These are phyloP conservation scores for Smithornis capensis DNA, from an alignment of 2,113 vertebrate species.

Conservation along the genomic window DNA sequence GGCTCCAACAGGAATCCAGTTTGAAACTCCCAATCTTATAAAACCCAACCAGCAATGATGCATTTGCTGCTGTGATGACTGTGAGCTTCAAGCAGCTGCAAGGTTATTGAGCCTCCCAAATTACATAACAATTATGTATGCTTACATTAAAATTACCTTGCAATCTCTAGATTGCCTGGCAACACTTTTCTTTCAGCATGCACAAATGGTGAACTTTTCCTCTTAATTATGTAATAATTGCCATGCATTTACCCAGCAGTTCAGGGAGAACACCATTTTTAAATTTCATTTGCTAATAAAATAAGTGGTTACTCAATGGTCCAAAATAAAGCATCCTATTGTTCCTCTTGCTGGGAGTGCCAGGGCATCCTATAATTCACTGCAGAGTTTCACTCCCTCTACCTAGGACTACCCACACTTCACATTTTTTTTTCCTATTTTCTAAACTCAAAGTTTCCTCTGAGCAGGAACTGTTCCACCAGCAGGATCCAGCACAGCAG, in stretches of 20 bases:
- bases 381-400: neutral
- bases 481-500: neutral
- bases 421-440: neutral
- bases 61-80: neutral
- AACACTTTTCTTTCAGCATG: slow-evolving; percentile 32
- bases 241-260: slow-evolving; percentile 18
- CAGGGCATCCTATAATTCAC: neutral
- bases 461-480: neutral
- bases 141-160: slow-evolving; percentile 54
- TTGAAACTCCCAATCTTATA: neutral
- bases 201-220: neutral
- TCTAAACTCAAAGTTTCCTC: neutral
- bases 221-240: slow-evolving; percentile 49
- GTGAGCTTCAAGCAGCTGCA: neutral
- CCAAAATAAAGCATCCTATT: slow-evolving; percentile 27
- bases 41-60: neutral
- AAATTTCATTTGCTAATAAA: slow-evolving; percentile 48
- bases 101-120: neutral
- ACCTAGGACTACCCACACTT: neutral
- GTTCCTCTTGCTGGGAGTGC: neutral
- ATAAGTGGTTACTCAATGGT: slow-evolving; percentile 34
- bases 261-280: slow-evolving; percentile 5
- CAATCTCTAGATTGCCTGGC: slow-evolving; percentile 49
- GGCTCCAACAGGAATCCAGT: neutral
- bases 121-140: slow-evolving; percentile 32